Base-by-base conservation (phyloP, 2,797 vertebrate species). In the Anniella stebbinsi region DNA sequence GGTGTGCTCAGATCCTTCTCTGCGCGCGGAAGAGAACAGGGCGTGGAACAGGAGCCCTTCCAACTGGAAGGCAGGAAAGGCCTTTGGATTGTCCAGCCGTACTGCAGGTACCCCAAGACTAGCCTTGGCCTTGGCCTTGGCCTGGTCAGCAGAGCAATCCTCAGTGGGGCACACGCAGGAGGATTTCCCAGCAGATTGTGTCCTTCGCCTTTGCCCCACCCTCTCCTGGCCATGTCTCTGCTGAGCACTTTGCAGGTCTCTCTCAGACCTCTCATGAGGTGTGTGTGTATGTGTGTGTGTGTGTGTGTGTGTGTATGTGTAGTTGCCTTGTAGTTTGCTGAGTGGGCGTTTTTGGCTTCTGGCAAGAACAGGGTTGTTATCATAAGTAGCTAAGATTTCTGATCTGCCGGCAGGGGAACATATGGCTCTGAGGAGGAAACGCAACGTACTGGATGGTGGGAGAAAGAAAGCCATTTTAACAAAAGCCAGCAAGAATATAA, bases 401-500 rank as follows among this genome's bases (percentile, higher is more conserved):
- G 92, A 57, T 21, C 51, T 15, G 80, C 80, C 0, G 63, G 86
- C 38, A 41, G 69, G 5, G 84, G 89, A 84, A 77, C 86, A 73
- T 80, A 88, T 25, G 91, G 91, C 88, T 60, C 41, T 2, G 15
- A 7, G 11, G 15, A 7, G 11, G 3, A 4, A 54, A 88, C 76
- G 88, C 77, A 72, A 86, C 10, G 18, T 78, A 1, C 33, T 9
- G 54, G 51, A 66, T 1, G 36, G 30, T 9, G 54, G 83, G 17
- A 75, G 80, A 67, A 18, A 7, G 45, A n/a, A 69, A n/a, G 10
- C 21, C 70, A 86, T 13, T 67, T 87, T 60, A 41, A 45, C 81
- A 82, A 81, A 77, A 89, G 89, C 76, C 92, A 80, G 88, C 36
- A 83, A 86, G 88, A 28, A 89, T 21, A 57, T 6, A 11, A 3